Evolutionary conservation across 2,797 vertebrate genomes (phyloP), one percentile per base, ranked within the genome.

Genomic region (Protonibea diacanthus): DNA sequence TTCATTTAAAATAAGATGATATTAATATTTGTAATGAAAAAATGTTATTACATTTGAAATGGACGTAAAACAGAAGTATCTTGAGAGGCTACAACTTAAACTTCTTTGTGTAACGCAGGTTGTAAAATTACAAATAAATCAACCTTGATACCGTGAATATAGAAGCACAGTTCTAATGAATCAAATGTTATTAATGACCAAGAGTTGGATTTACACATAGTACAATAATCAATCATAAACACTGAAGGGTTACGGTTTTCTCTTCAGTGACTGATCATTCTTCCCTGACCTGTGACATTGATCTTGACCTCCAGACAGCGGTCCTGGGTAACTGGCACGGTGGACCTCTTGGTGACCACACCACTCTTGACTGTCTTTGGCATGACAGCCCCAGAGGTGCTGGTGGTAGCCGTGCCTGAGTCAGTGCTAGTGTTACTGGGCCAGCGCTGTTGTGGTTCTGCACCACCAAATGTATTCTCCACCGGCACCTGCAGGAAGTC

Each of bases 321-420:
- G 45, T 99, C 97, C 6, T 95, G 91, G 47, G 87, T 96, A 67
- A 97, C 91, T 0, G 92, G 95, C 17, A 98, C 96, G 0, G 98
- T 98, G 45, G 98, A 98, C 38, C 98, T 93, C 63, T 99, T 99
- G 61, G 98, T 99, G 29, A 99, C 96, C 0, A 99, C 97, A 0
- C 98, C 98, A 3, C 94, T 97, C 83, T 99, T 99, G 27, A 99
- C 96, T 0, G 97, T 94, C 94, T 99, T 99, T 55, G 98, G 98
- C 86, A 97, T 84, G 2, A 97, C 89, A 0, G 92, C 38, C 0
- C 93, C 87, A 0, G 88, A 44, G 21, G 58, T 33, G 65, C 45
- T 38, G 21, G 42, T 8, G 6, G 80, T 20, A 11, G 52, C 18
- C 4, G 44, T 1, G 15, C 84, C 89, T 0, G 87, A 73, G 62